Base-by-base conservation (phyloP, 2,888 invertebrate species). In the Acanthosepion lycidas region DNA sequence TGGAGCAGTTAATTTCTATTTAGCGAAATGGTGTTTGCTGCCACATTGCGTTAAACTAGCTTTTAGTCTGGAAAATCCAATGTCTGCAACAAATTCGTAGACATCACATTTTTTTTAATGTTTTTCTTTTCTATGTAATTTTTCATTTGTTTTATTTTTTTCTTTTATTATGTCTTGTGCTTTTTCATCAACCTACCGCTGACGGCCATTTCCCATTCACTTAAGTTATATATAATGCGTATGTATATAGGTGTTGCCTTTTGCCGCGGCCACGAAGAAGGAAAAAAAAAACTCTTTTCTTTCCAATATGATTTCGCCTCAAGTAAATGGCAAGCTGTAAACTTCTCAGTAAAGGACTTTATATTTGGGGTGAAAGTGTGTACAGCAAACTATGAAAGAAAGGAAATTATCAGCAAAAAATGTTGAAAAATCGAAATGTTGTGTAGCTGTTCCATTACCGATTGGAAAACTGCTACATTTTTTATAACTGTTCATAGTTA, bases 41-140 rank as follows among this genome's bases (percentile, higher is more conserved):
- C n/a, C n/a, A n/a, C 78, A n/a, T 78, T 28, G 78, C 78, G 78
- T 78, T 78, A 78, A 78, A 78, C 78, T 78, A 78, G 78, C 78
- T 28, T 78, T 78, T 78, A n/a, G 78, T n/a, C 78, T 78, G n/a
- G 59, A 78, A 78, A 28, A 28, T 78, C n/a, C n/a, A 78, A 78
- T 78, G 78, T 78, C 78, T 78, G 78, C 28, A n/a, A n/a, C 78
- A 78, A 28, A 78, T 23, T 59, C 6, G 23, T 23, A 59, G 59
- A 59, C 28, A 78, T 78, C n/a, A 78, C 64, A 28, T 26, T 64
- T 64, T 28, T 64, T n/a, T 78, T 78, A 9, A 42, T 78, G 3
- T 9, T 78, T n/a, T 8, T n/a, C n/a, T 78, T 8, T 78, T 78
- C 8, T 78, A n/a, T 78, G 28, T 20, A 6, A 59, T 59, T 59